phyloP scores from a whole-genome alignment of 64 coral and sea anemone genomes.

The Cladopsammia gracilis region DNA sequence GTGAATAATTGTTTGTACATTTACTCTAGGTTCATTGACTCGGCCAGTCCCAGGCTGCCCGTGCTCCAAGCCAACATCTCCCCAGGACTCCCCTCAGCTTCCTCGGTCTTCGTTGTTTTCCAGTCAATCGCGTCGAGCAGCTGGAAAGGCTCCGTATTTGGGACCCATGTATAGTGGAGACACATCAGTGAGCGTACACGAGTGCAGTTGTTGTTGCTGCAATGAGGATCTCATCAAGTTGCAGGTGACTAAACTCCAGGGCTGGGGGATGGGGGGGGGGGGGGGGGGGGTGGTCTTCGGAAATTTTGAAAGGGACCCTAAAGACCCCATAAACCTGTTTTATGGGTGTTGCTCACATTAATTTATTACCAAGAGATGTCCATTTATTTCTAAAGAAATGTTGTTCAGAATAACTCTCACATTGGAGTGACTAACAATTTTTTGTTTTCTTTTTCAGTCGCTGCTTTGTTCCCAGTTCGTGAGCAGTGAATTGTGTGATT shows the following conservation, averaged over 20 bases:
- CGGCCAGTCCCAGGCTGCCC: constrained; percentile 38
- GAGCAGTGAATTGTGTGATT: constrained; percentile 37
- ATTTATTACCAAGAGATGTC: too few relatives aligned
- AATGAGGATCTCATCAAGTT: constrained; percentile 69
- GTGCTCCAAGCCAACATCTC: constrained; percentile 3
- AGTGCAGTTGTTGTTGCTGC: constrained; percentile 67
- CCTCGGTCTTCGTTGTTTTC: constrained; percentile 27
- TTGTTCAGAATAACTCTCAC: too few relatives aligned
- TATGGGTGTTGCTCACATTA: too few relatives aligned
- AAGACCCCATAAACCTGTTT: too few relatives aligned
- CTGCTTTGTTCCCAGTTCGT: constrained; percentile 49
- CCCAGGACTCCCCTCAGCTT: constrained; percentile 56
- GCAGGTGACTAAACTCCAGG: constrained; percentile 17
- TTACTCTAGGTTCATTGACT: not conserved
- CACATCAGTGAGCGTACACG: not conserved
- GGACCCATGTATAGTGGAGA: not conserved
- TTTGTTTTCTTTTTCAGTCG: constrained; percentile 15
- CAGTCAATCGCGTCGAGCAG: constrained; percentile 11
- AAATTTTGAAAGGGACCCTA: too few relatives aligned
- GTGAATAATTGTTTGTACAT: not conserved
- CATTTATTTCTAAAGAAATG: too few relatives aligned
- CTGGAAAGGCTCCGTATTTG: not conserved
- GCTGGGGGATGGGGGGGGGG: not conserved
- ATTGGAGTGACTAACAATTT: too few relatives aligned
- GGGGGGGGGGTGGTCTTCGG: too few relatives aligned